Base-by-base conservation (phyloP, 1,140 invertebrate genomes). In the Conus ventricosus region DNA sequence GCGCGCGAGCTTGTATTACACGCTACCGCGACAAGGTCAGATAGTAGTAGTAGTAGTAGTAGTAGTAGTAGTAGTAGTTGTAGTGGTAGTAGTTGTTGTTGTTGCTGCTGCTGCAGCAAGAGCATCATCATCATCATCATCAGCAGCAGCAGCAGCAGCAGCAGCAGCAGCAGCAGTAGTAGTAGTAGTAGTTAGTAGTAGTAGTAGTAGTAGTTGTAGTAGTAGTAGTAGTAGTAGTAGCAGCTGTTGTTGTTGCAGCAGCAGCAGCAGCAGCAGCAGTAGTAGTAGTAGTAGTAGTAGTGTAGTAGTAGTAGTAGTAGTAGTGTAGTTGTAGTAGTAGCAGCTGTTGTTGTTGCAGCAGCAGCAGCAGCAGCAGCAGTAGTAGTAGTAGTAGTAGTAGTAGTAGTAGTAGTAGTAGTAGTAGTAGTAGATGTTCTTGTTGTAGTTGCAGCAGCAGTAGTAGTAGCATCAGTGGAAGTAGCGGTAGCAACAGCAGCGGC, bases 381-480 rank as follows among this genome's bases (percentile, higher is more conserved):
- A 39, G 39, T 3, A 39, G 3, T 3, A 39, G 39, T 3, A 39
- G 39, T 6, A 85, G 55, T 3, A 57, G 55, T 85, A 85, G 55
- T 85, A 85, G 5, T 85, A 85, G 84, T 85, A 85, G 55, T 6
- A 85, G 84, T 85, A 85, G 55, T 85, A 85, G 55, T 90, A 88
- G 87, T 84, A 90, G 71, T 90, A 88, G 55, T 90, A 84, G 51
- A 75, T 88, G 87, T 90, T 90, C 23, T 91, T 87, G 85, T 20
- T 87, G 60, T 20, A 85, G 84, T 20, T 0, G 55, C 17, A 55
- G 60, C 25, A 57, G 53, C 1, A 84, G 53, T 51, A 85, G 39
- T 39, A 39, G 39, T 39, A 39, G 39, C 39, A 39, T 39, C 39
- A 39, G 39, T 39, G 3, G 39, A 85, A 13, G 55, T 63, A 85